These are phyloP conservation scores for Anneissia japonica DNA, from an alignment of 35 echinoderm and acorn worm species.

Conservation along the genomic window DNA sequence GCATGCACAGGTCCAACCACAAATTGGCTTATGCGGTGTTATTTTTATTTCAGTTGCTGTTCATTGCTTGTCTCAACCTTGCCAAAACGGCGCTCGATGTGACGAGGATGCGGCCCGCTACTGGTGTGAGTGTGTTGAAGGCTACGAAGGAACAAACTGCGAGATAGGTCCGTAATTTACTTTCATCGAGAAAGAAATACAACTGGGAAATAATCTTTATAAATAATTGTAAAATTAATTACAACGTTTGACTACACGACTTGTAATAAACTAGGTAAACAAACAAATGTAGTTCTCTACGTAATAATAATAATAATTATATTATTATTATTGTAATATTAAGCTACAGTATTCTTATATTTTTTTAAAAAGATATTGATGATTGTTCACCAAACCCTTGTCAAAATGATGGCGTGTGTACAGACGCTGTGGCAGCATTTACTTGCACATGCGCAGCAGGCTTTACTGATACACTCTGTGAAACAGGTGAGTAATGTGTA, in stretches of 20 bases:
- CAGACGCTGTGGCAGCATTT: background rate
- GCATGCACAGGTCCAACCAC: no score
- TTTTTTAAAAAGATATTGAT: conserved; percentile 23
- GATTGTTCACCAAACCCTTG: background rate
- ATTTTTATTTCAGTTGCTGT: background rate
- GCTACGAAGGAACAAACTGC: background rate
- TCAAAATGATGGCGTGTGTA: conserved; percentile 11
- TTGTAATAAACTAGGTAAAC: no score
- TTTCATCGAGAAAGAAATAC: no score
- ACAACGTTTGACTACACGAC: no score
- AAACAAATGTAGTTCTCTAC: no score
- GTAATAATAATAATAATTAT: no score
- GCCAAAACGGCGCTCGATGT: background rate
- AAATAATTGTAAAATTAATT: no score
- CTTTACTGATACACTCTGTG: conserved; percentile 1
- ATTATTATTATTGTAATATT: no score
- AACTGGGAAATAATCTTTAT: no score
- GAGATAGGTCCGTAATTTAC: no score
- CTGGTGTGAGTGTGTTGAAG: background rate
- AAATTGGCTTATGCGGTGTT: background rate
- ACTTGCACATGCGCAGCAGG: conserved; percentile 4
- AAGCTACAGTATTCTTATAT: no score
- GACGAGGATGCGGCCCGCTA: background rate
- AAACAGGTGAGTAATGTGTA: conserved; percentile 10
- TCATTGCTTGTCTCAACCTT: background rate